Evolutionary conservation across 2,797 vertebrate genomes (phyloP), one percentile per base, ranked within the genome.

Genomic region (Acrossocheilus fasciatus): DNA sequence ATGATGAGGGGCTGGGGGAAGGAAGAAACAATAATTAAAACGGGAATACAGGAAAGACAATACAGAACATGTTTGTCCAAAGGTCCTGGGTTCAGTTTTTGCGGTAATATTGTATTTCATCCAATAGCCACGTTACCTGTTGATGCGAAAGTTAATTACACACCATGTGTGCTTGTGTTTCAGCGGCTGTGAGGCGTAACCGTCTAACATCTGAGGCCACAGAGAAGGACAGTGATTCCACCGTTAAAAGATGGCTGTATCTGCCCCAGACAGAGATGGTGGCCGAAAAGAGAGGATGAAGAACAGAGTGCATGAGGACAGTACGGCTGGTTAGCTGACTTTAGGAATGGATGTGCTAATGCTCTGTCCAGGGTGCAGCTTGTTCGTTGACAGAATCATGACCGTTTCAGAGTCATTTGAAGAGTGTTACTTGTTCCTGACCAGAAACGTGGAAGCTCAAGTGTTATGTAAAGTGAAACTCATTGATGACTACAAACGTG

Each of bases 241-340:
- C 43, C 12, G 6, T 47, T 20, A 81, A 69, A 69, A 81, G 62
- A 50, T 81, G 79, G 59, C 59, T 68, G 36, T 69, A 81, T 81
- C 80, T 81, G 64, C 80, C 62, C 62, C 80, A 47, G 62, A 81
- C 30, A 81, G 80, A n/a, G 80, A 69, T 81, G 80, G 80, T 81
- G 64, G 80, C 64, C 14, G 17, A 36, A 81, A 59, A 69, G 80
- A 81, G 26, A 69, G 80, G 26, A 69, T 69, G 43, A 81, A 69
- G 64, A 66, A 23, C n/a, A 81, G 68, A 18, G 80, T 45, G 80
- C 7, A 7, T 36, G 14, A 47, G 30, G 64, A 68, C 17, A 81
- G 26, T 77, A 14, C 6, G 36, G 69, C 80, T 45, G 26, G 62
- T 81, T 81, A 47, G 12, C 45, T 12, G 45, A 10, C 45, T 47